Percentiles rank a stretch among this genome's conserved stretches.
These are phyloP conservation scores for Ceratitis capitata DNA, from an alignment of 1,140 invertebrate species.

Conservation along the genomic window DNA sequence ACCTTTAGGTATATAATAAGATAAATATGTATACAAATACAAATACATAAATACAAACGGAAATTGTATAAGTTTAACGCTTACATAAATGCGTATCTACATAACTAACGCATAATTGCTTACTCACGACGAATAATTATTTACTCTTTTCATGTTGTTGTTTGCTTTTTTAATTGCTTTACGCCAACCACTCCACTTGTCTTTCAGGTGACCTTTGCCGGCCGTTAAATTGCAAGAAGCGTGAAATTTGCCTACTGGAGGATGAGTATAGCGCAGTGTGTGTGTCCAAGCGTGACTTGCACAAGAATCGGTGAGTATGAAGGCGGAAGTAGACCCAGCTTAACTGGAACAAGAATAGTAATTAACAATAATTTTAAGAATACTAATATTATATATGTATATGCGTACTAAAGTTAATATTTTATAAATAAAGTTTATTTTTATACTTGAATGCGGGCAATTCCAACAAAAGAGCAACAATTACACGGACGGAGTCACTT, in stretches of 20 bases:
- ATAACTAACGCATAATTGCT: not conserved
- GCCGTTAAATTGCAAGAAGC: conserved; percentile 86
- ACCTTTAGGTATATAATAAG: not conserved
- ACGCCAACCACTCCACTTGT: not conserved
- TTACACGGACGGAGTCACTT: no score
- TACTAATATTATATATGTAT: no score
- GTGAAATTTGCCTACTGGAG: conserved; percentile 86
- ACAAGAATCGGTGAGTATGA: conserved; percentile 79
- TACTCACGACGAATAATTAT: not conserved
- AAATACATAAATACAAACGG: no score
- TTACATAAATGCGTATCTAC: not conserved
- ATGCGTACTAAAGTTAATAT: no score
- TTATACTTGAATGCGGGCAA: no score
- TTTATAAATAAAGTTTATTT: no score
- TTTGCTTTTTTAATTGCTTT: not conserved
- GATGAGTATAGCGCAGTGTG: conserved; percentile 88
- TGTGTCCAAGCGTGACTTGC: conserved; percentile 84
- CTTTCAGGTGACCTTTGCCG: conserved; percentile 89
- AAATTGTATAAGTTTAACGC: no score
- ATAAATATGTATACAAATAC: no score
- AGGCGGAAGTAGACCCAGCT: no score
- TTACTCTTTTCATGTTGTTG: not conserved
- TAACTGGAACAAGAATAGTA: no score
- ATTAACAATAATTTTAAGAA: no score
- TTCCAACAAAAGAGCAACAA: no score